Percentiles rank a stretch among this genome's conserved stretches.
Evolutionary conservation across 2,113 vertebrate genomes (phyloP).

Genomic region (Crotalus helleri): DNA sequence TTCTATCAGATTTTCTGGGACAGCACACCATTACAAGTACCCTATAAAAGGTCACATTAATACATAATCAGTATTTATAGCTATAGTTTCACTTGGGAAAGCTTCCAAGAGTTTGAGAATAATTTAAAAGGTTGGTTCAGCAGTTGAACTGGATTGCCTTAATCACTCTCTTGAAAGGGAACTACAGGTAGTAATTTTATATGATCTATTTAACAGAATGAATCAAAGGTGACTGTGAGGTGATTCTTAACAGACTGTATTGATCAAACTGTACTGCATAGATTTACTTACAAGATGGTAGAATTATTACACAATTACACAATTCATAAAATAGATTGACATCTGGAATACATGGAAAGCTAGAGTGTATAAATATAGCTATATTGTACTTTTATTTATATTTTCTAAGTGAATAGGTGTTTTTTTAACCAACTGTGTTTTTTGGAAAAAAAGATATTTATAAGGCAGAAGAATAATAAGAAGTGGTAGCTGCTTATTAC

Average conservation of each 20-base stretch:
- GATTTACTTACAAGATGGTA: conserved; percentile 34
- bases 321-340: conserved; percentile 10
- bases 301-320: conserved; percentile 24
- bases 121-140: conserved; percentile 50
- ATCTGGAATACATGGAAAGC: not conserved
- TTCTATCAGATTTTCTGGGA: conserved; percentile 44
- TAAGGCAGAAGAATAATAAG: not conserved
- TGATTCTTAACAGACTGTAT: conserved; percentile 45
- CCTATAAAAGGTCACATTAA: conserved; percentile 54
- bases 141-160: conserved; percentile 29
- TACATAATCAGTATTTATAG: conserved; percentile 62
- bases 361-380: not conserved
- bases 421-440: not conserved
- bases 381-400: not conserved
- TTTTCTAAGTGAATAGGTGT: not conserved
- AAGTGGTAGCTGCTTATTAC: not conserved
- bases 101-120: conserved; percentile 39
- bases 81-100: conserved; percentile 43
- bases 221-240: conserved; percentile 42
- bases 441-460: not conserved
- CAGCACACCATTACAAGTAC: conserved; percentile 30
- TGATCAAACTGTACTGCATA: conserved; percentile 8
- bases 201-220: conserved; percentile 51
- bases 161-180: conserved; percentile 34
- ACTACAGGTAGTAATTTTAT: conserved; percentile 31